Base-by-base conservation (phyloP, 2,797 vertebrate species). In the Hipposideros larvatus region DNA sequence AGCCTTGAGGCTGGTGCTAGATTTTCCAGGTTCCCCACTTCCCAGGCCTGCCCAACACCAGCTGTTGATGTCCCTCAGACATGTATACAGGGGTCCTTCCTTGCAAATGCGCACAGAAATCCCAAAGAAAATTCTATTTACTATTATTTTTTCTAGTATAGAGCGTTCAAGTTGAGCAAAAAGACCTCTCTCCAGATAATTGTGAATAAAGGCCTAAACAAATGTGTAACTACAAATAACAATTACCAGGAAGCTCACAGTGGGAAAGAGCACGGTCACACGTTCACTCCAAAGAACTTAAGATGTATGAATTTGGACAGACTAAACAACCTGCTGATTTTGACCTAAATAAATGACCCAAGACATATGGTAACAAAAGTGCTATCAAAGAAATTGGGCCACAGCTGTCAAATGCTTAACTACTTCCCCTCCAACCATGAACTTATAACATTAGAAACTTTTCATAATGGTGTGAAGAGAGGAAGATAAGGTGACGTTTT, bases 271-370 rank as follows among this genome's bases (percentile, higher is more conserved):
- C 57, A 41, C 8, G 63, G 78, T 79, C 79, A 90, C 88, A 89
- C 13, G 7, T 75, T 95, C 34, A 68, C 78, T 55, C 92, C 43
- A 87, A 91, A 95, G 74, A 74, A 93, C 37, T 96, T 93, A 80
- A 87, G 87, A 88, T 74, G 61, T 91, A 84, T 94, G 82, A 53
- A 95, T 95, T 83, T 83, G 85, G 83, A 83, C 91, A 96, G 90
- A 96, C 74, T 95, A 73, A 96, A 91, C 71, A 96, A 86, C 61
- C 80, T 0, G 18, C 88, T 97, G 95, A 90, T 92, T 96, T 86
- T 92, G 88, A 95, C 94, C 95, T 96, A 78, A 96, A 91, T 96
- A 96, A 95, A 92, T 97, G 92, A 96, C n/a, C 63, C 86, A 94
- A 68, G 92, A 89, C 91, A 83, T 88, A 86, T 34, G 95, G 88